Evolutionary conservation across 2,888 invertebrate genomes (phyloP).

Genomic region (Zygothrica quintamaculata): DNA sequence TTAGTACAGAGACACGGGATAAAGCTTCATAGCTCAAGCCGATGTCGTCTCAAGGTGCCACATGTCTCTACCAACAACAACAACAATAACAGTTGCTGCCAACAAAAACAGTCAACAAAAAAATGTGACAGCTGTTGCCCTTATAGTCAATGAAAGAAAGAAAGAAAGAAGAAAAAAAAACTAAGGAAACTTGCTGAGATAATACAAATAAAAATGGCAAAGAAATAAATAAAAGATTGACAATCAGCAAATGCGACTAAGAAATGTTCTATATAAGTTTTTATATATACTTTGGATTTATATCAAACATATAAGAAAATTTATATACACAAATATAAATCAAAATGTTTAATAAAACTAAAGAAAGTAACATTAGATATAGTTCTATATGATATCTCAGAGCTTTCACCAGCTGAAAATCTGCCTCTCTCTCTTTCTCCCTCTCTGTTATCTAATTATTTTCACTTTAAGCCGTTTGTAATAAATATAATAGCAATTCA

Average conservation of each 20-base stretch:
- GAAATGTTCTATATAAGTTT: slow-evolving; percentile 38
- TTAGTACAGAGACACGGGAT: slow-evolving; percentile 14
- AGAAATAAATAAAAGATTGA: slow-evolving; percentile 41
- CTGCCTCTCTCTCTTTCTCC: too few relatives aligned
- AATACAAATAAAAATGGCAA: slow-evolving; percentile 61
- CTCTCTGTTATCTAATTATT: slow-evolving; percentile 21
- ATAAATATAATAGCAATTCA: slow-evolving; percentile 26
- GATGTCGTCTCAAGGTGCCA: slow-evolving; percentile 69
- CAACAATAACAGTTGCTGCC: slow-evolving; percentile 33
- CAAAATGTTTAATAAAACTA: slow-evolving; percentile 3
- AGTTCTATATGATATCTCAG: too few relatives aligned
- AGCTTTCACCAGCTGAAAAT: too few relatives aligned
- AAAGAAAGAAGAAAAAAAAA: slow-evolving; percentile 31
- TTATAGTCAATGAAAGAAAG: slow-evolving; percentile 31
- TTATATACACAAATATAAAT: neutral
- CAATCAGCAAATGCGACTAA: slow-evolving; percentile 44
- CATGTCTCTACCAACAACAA: slow-evolving; percentile 56
- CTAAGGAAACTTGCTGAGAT: slow-evolving; percentile 46
- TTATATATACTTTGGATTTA: slow-evolving; percentile 14
- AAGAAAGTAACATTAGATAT: too few relatives aligned
- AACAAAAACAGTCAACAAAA: slow-evolving; percentile 45
- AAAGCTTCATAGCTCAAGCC: slow-evolving; percentile 32
- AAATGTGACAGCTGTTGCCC: slow-evolving; percentile 73
- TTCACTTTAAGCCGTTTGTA: slow-evolving; percentile 17
- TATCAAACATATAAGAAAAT: slow-evolving; percentile 23